Evolutionary conservation across 2,888 invertebrate species (phyloP).

Genomic region (Synanthedon andrenaeformis): DNA sequence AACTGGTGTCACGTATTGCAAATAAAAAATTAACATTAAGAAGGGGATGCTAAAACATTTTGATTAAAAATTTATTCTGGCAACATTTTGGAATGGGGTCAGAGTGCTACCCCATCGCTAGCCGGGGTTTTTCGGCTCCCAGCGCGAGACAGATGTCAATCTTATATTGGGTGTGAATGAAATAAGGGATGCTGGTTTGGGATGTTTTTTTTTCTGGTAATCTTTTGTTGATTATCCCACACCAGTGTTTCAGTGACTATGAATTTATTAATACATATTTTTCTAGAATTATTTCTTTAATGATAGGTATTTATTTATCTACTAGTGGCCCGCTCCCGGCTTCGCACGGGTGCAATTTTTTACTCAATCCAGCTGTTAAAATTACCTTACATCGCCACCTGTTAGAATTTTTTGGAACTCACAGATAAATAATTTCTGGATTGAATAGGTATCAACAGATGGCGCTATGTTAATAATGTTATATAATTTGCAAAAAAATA

Average conservation of each 20-base stretch:
- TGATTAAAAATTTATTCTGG: slow-evolving; percentile 66
- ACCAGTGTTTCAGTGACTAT: neutral
- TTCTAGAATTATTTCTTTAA: too few relatives aligned
- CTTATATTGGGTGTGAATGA: slow-evolving; percentile 25
- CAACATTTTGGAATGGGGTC: slow-evolving; percentile 42
- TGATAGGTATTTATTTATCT: too few relatives aligned
- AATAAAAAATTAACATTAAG: slow-evolving; percentile 48
- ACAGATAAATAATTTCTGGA: too few relatives aligned
- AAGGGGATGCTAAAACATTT: slow-evolving; percentile 55
- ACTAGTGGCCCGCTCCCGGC: too few relatives aligned
- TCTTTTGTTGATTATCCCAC: neutral
- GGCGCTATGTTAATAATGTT: too few relatives aligned
- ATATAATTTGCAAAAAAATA: too few relatives aligned
- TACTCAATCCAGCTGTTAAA: too few relatives aligned
- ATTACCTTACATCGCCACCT: too few relatives aligned
- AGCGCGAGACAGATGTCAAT: slow-evolving; percentile 58
- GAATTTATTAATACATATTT: neutral
- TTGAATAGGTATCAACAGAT: too few relatives aligned
- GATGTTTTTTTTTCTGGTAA: neutral
- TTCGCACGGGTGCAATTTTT: too few relatives aligned
- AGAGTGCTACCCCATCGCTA: slow-evolving; percentile 4
- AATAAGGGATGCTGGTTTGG: slow-evolving; percentile 23
- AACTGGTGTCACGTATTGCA: slow-evolving; percentile 48
- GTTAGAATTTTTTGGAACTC: too few relatives aligned
- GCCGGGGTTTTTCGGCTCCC: slow-evolving; percentile 1